A percentile compares a stretch with the other conserved stretches of the same genome.
Evolutionary conservation across 2,888 invertebrate genomes (phyloP).

Genomic region (Cepaea hortensis): DNA sequence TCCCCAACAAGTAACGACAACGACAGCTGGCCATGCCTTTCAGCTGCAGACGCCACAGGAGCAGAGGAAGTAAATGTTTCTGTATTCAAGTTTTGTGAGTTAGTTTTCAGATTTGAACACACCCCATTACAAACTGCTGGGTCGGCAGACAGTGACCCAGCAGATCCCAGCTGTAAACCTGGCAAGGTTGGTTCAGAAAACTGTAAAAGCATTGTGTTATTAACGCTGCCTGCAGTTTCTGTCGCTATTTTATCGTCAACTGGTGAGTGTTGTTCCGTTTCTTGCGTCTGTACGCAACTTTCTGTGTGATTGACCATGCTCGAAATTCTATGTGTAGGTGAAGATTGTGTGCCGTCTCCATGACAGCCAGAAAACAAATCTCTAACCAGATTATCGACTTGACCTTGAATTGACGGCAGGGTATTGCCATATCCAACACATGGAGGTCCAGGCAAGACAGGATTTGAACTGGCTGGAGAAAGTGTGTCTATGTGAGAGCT

Average conservation of each 20-base stretch:
- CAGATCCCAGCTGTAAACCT: not conserved
- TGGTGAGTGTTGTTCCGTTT: not conserved
- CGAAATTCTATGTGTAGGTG: not conserved
- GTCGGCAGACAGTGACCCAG: too few relatives aligned
- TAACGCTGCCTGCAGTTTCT: not conserved
- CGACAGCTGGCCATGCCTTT: not conserved
- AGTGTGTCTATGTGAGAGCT: not conserved
- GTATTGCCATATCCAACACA: not conserved
- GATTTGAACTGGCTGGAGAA: not conserved
- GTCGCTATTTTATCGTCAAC: too few relatives aligned
- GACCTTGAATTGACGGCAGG: not conserved
- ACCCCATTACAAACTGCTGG: not conserved
- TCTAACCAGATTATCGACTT: not conserved
- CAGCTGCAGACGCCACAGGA: not conserved
- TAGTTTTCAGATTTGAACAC: not conserved
- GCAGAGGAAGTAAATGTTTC: not conserved
- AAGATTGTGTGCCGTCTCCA: not conserved
- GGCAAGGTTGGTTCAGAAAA: not conserved
- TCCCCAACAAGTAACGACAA: not conserved
- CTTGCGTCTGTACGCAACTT: not conserved
- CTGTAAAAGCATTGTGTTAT: too few relatives aligned
- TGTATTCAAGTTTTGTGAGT: not conserved
- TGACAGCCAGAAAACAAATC: conserved; percentile 34
- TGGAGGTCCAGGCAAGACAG: not conserved
- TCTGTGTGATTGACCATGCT: not conserved